Base-by-base conservation (phyloP, 2,797 vertebrate species). In the Diplodus sargus region DNA sequence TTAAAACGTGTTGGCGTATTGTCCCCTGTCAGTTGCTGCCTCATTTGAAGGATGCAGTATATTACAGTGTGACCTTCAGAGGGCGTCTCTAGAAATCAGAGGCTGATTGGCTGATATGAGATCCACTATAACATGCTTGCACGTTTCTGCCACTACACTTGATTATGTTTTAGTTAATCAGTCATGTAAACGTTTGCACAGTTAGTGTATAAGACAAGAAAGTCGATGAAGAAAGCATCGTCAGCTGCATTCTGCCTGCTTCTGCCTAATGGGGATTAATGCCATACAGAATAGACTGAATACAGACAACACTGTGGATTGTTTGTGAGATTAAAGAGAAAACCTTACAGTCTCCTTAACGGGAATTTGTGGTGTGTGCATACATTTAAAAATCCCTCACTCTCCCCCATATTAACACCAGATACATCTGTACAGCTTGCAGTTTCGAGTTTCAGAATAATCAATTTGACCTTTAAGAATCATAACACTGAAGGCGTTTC, bases 401-500 rank as follows among this genome's bases (percentile, higher is more conserved):
- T 23, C 60, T 54, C 52, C 10, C 17, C 58, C 15, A 28, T 39
- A 12, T 67, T 28, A 52, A 28, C 30, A 56, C 18, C 7, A n/a
- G 20, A 63, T 4, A 67, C 28, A 54, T 66, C 34, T 34, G 69
- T 56, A 65, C 17, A 74, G 48, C 34, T 16, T 23, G 23, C 57
- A 30, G 49, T 49, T 54, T 70, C 18, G 16, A 58, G 25, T 60
- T 74, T 74, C 43, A 84, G 23, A 76, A 81, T 52, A 70, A 88
- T 84, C 64, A 76, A 3, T 18, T 53, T 79, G 74, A 78, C 76
- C 72, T 88, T 85, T 67, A 58, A 58, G 59, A 71, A 54, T n/a
- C 58, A 56, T 80, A 43, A 28, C 5, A 58, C 57, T 34, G 23
- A 30, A 49, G 42, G 15, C 30, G 52, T 71, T 80, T 68, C 54